A percentile compares a stretch with the other conserved stretches of the same genome.
Evolutionary conservation across 1,140 invertebrate species (phyloP).

Genomic region (Brachionus plicatilis): DNA sequence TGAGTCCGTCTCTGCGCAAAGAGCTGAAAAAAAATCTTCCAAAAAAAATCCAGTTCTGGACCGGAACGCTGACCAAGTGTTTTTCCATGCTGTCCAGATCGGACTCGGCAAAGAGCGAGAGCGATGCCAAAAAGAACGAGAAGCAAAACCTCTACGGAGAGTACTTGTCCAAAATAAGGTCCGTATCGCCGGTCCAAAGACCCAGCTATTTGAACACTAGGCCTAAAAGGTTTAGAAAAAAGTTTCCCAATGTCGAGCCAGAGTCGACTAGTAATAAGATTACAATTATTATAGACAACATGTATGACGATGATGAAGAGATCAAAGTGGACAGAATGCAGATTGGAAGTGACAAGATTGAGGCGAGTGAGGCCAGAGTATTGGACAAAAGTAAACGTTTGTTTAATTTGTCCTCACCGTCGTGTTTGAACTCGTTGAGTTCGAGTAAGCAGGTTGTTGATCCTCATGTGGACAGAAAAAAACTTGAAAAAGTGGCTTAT

Average conservation of each 20-base stretch:
- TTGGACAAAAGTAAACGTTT: neutral
- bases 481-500: neutral
- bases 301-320: constrained; percentile 1
- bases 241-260: neutral
- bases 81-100: neutral
- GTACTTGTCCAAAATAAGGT: neutral
- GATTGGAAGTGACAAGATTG: neutral
- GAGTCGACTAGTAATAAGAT: neutral
- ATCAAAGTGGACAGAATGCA: neutral
- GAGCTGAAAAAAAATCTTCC: constrained; percentile 30
- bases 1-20: constrained; percentile 24
- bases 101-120: neutral
- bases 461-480: neutral
- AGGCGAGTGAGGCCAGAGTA: neutral
- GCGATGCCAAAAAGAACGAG: neutral
- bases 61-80: neutral
- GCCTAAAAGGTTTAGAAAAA: neutral
- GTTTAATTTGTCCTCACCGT: constrained; percentile 15
- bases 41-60: neutral
- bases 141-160: neutral
- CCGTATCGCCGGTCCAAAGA: neutral
- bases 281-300: constrained; percentile 11
- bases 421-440: constrained; percentile 11
- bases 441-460: neutral
- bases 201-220: neutral